Conservation (phyloP, 2,113 vertebrate genomes). For the Hucho hucho region DNA sequence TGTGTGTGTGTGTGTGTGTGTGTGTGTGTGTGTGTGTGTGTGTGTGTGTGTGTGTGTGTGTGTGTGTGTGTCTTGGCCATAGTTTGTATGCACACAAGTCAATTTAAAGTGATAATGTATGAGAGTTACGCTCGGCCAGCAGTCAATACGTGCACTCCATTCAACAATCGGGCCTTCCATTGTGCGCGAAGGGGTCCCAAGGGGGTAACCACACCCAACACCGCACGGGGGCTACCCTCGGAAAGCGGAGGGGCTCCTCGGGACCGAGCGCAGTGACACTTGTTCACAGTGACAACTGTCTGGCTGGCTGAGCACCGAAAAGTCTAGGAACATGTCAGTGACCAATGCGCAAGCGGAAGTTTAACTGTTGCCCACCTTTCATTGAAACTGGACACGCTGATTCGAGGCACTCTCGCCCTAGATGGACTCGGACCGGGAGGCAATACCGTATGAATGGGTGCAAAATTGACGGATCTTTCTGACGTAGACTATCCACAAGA, state of each 20-base stretch:
- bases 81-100: neutral
- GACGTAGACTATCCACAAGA: neutral
- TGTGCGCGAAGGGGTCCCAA: neutral
- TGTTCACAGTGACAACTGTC: slow-evolving; percentile 19
- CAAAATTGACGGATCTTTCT: slow-evolving; percentile 10
- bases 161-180: neutral
- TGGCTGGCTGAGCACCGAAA: neutral
- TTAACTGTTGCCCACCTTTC: slow-evolving; percentile 2
- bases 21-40: no score
- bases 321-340: neutral
- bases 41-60: no score
- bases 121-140: no score
- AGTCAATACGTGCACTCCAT: neutral
- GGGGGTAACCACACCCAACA: neutral
- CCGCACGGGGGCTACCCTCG: slow-evolving; percentile 1
- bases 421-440: neutral
- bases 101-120: neutral
- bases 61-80: neutral
- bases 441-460: neutral
- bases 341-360: slow-evolving; percentile 37
- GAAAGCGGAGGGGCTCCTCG: slow-evolving; percentile 1
- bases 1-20: no score
- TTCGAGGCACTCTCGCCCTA: neutral
- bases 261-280: slow-evolving; percentile 25
- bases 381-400: no score